Base-by-base conservation (phyloP, 2,888 invertebrate species). In the Stenolophus ochropezus region DNA sequence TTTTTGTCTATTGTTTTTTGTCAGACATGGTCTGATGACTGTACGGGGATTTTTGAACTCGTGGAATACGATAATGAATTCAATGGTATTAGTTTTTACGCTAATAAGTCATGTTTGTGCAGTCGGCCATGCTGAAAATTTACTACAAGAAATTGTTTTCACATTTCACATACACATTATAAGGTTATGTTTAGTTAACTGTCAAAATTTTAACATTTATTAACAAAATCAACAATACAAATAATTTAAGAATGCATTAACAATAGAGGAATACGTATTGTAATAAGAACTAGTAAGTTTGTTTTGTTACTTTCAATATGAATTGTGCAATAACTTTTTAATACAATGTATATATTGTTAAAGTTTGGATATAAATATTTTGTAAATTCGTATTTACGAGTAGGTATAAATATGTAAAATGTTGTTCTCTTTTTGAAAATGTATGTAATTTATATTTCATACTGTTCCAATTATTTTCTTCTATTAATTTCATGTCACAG, bases 21-120 rank as follows among this genome's bases (percentile, higher is more conserved):
- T 11, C 6, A 21, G 73, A 21, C 23, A 73, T 73, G 73, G 20
- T 73, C 73, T 73, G 49, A 23, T 73, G 73, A 73, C 71, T 71
- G n/a, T 42, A 47, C 73, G 73, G 73, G 73, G 73, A 73, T 73
- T 73, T 73, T 73, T 73, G 73, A 73, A 73, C 73, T 73, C 73
- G 23, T 18, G 42, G 11, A 61, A 25, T 18, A 69, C 33, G 16
- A 14, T 69, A 69, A 69, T 69, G 65, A 69, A 69, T 69, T 33
- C 42, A 14, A 23, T 20, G 18, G 5, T 27, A 8, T 18, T 33
- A 33, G 1, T 20, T 27, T 33, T 33, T 16, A 18, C 18, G n/a
- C 27, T 6, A 65, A 69, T 18, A 33, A 69, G 3, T 21, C 8
- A 20, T 1, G 20, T 56, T 56, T 21, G 14, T 21, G 0, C 21